Conservation (phyloP, 2,888 invertebrate genomes). For the Argyresthia albistria region DNA sequence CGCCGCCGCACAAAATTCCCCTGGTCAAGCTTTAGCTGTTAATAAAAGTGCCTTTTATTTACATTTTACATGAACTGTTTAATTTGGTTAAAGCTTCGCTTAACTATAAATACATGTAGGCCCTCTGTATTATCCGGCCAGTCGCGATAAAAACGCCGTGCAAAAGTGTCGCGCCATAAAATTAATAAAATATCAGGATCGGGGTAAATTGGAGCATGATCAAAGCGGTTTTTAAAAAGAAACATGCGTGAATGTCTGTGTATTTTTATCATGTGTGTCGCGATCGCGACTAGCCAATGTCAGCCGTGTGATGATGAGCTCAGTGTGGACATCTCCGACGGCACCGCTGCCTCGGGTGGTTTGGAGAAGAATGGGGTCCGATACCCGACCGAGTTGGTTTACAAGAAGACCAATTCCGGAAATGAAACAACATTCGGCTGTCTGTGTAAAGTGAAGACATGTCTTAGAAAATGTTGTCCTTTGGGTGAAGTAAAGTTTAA, state of each 20-base stretch:
- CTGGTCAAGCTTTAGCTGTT: no score
- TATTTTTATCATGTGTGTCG: background rate
- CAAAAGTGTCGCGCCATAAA: background rate
- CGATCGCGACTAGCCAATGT: slow-evolving; percentile 15
- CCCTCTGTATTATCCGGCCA: background rate
- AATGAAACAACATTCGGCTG: slow-evolving; percentile 36
- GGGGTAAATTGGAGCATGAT: background rate
- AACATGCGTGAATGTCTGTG: background rate
- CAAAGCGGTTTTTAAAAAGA: background rate
- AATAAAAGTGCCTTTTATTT: no score
- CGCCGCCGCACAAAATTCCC: no score
- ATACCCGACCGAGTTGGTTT: slow-evolving; percentile 33
- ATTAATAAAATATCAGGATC: background rate
- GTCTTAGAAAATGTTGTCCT: slow-evolving; percentile 51
- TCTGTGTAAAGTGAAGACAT: slow-evolving; percentile 32
- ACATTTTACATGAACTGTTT: no score
- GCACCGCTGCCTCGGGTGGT: slow-evolving; percentile 17
- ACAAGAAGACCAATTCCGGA: slow-evolving; percentile 27
- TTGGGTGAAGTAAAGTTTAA: slow-evolving; percentile 21
- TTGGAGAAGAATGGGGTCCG: slow-evolving; percentile 24
- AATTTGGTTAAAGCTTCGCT: no score
- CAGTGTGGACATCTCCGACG: slow-evolving; percentile 36
- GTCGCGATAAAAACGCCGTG: background rate
- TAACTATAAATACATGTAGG: no score
- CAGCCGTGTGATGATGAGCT: slow-evolving; percentile 27